Conservation (phyloP, 2,113 vertebrate genomes). For the Syrrhaptes paradoxus region DNA sequence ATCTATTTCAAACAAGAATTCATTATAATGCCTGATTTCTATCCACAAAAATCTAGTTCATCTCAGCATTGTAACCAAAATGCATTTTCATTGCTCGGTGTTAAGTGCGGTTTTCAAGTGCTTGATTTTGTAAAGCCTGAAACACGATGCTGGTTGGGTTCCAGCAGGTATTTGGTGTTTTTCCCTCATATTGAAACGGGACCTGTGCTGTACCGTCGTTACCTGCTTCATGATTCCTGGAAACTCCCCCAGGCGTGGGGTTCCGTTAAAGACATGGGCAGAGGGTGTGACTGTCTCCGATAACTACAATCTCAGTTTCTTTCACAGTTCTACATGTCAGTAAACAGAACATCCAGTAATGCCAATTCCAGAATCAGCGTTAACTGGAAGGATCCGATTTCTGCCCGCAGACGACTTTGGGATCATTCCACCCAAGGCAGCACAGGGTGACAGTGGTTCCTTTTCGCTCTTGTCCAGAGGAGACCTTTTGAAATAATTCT, state of each 20-base stretch:
- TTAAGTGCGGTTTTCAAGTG: neutral
- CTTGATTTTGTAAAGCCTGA: neutral
- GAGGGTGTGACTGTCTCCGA: neutral
- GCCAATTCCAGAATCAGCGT: neutral
- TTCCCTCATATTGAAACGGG: rapidly evolving
- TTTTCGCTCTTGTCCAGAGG: neutral
- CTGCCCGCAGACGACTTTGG: neutral
- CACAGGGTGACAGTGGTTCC: neutral
- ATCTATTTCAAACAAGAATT: neutral
- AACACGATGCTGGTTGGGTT: neutral
- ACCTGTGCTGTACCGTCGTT: neutral
- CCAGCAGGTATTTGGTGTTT: neutral
- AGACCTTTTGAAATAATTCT: neutral
- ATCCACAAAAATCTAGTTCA: neutral
- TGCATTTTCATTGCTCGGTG: neutral
- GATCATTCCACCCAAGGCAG: neutral
- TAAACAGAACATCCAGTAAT: neutral
- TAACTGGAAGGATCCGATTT: neutral
- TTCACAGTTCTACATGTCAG: rapidly evolving
- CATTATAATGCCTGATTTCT: neutral
- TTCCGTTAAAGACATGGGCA: too few species aligned
- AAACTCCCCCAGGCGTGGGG: neutral
- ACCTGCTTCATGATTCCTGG: neutral
- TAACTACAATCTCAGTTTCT: neutral
- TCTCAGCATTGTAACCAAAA: neutral